A percentile compares a stretch with the other conserved stretches of the same genome.
These are phyloP conservation scores for Falco berigora DNA, from an alignment of 2,797 vertebrate genomes.

Conservation along the genomic window DNA sequence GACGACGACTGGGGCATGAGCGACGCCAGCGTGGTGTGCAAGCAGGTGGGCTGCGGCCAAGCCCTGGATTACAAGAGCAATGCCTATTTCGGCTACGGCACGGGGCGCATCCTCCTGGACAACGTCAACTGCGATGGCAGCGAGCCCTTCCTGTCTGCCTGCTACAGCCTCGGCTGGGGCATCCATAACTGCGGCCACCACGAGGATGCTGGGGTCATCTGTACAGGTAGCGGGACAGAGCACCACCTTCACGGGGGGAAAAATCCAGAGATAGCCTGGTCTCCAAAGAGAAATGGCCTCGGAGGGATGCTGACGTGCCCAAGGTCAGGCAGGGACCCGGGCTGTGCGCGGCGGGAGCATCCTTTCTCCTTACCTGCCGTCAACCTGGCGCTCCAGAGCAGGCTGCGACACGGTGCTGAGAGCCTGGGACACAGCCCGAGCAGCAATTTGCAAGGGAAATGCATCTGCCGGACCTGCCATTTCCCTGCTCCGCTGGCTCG, in stretches of 20 bases:
- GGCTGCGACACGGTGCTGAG: rapidly evolving
- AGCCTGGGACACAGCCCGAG: not conserved
- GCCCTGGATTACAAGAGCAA: constrained; percentile 81
- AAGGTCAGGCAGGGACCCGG: not conserved
- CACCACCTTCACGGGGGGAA: rapidly evolving
- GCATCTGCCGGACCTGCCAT: not conserved
- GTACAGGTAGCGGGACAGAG: constrained; percentile 73
- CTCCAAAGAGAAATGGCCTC: not conserved
- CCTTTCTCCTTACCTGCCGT: rapidly evolving
- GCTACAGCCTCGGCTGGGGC: constrained; percentile 89
- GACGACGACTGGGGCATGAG: constrained; percentile 89
- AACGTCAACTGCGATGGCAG: constrained; percentile 87
- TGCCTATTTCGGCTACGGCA: constrained; percentile 88
- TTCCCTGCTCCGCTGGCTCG: not conserved
- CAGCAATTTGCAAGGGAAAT: not conserved
- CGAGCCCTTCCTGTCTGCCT: constrained; percentile 76
- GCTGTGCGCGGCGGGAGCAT: rapidly evolving
- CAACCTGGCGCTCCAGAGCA: rapidly evolving
- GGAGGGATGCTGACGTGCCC: not conserved
- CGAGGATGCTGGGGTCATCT: constrained; percentile 89
- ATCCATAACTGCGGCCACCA: constrained; percentile 97
- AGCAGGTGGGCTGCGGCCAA: constrained; percentile 83
- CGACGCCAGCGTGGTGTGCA: constrained; percentile 87
- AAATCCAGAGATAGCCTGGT: rapidly evolving
- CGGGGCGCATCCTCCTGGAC: constrained; percentile 87